Evolutionary conservation across 2,888 invertebrate genomes (phyloP), one percentile per base, ranked within the genome.

Genomic region (Caenorhabditis auriculariae): DNA sequence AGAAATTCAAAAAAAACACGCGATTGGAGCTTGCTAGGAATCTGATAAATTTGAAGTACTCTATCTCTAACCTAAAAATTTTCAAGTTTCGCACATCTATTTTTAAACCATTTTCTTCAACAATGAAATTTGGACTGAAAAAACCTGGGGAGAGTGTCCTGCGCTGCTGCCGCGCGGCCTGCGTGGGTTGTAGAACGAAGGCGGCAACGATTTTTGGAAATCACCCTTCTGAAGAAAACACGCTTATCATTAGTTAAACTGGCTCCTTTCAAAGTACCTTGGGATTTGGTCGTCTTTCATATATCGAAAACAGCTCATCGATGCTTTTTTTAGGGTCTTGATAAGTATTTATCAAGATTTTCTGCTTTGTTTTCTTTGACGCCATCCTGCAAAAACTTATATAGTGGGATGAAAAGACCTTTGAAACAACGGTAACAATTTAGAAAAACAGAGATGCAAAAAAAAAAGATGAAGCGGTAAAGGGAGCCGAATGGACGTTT

Each of bases 141-240:
- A n/a, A n/a, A 62, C 64, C 50, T 63, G 63, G 5, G 69, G 69
- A 19, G 63, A 63, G 51, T 66, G 63, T 35, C 69, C 69, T 9
- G 69, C 63, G 59, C 69, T 69, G 41, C 63, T 66, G 24, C 59
- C 63, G 39, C 61, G 52, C 24, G 63, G 60, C 32, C 61, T 50
- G 19, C 52, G 54, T 19, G 49, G 58, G 19, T 43, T 29, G 47
- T 39, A 59, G n/a, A 52, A 63, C 42, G 63, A 57, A 28, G 54
- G 43, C 32, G 62, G 62, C 21, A 62, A 54, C 37, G 53, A 54
- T 51, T 62, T 62, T 54, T 61, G 50, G 12, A 60, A 47, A 15
- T 23, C 12, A 35, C 21, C 17, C 17, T 39, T n/a, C 7, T 39
- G 7, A 43, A 19, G 12, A 43, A 21, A 4, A n/a, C 7, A 43